Conservation (phyloP, 2,888 invertebrate genomes). For the Coelopa pilipes region DNA sequence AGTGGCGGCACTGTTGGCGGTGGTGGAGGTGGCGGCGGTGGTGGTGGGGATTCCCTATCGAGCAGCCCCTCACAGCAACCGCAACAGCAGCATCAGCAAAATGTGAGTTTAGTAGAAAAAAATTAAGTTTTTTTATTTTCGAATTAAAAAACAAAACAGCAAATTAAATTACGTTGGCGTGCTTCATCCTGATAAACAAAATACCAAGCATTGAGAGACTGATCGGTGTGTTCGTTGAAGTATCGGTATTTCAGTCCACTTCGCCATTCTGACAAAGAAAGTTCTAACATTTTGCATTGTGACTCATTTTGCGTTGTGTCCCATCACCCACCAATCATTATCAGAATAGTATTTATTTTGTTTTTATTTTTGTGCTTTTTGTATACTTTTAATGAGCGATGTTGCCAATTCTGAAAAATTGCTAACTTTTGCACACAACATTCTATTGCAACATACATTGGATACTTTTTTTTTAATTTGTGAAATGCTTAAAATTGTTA, state of each 20-base stretch:
- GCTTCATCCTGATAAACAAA: slow-evolving; percentile 16
- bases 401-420: neutral
- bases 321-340: neutral
- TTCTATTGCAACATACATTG: neutral
- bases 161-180: slow-evolving; percentile 15
- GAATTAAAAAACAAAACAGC: neutral
- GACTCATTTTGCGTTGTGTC: slow-evolving; percentile 10
- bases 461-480: too few species aligned
- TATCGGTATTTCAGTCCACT: slow-evolving; percentile 2
- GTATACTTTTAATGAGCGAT: too few species aligned
- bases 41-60: slow-evolving; percentile 59
- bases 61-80: slow-evolving; percentile 62
- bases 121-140: slow-evolving; percentile 5
- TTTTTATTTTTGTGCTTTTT: slow-evolving; percentile 3
- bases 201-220: slow-evolving; percentile 31
- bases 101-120: slow-evolving; percentile 37
- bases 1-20: slow-evolving; percentile 44
- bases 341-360: neutral
- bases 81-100: slow-evolving; percentile 42
- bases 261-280: neutral
- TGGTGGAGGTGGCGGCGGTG: slow-evolving; percentile 46
- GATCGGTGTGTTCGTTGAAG: neutral
- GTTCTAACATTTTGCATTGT: neutral
- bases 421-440: neutral
- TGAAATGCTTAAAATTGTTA: neutral